Evolutionary conservation across 2,113 vertebrate species (phyloP), one percentile per base, ranked within the genome.

Genomic region (Phylloscopus whistleri): DNA sequence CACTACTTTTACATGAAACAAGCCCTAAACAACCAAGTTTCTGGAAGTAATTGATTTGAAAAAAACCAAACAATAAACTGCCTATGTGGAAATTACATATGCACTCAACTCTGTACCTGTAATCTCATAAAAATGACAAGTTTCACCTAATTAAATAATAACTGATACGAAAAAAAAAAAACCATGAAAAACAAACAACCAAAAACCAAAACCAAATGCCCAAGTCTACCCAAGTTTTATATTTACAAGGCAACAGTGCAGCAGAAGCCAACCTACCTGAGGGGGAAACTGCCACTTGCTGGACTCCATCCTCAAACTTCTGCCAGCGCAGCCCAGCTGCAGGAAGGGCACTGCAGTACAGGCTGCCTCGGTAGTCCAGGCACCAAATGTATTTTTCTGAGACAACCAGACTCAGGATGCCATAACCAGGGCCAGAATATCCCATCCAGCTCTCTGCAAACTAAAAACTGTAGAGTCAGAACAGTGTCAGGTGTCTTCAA

Each of bases 401-500:
- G 88, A 99, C 98, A 16, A 97, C 99, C 77, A 99, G 96, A 96
- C 98, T 99, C 90, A 99, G 98, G n/a, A 99, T 99, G 78, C 98
- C 98, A 33, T 97, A 99, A 64, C 99, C 98, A 18, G 99, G 99
- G 70, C 99, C 99, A 1, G 98, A 98, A 91, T 99, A 99, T 11
- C 99, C 98, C 99, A 99, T 99, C 99, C 99, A 99, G 97, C 99
- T 99, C 93, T 99, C 99, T 96, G 99, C 98, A 98, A 99, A 98
- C 99, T 99, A 88, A 96, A 76, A 91, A 96, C 82, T 94, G 84
- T 18, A 78, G 70, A 83, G 92, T 97, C 86, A 97, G 94, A 94
- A 95, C 74, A 92, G 37, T 30, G 52, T 52, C 82, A 64, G 23
- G 68, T 55, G 41, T 68, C 85, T 87, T 83, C 67, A 43, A 59